A percentile compares a stretch with the other conserved stretches of the same genome.
Conservation (phyloP, 2,113 vertebrate species). For the Nyctibius bracteatus region DNA sequence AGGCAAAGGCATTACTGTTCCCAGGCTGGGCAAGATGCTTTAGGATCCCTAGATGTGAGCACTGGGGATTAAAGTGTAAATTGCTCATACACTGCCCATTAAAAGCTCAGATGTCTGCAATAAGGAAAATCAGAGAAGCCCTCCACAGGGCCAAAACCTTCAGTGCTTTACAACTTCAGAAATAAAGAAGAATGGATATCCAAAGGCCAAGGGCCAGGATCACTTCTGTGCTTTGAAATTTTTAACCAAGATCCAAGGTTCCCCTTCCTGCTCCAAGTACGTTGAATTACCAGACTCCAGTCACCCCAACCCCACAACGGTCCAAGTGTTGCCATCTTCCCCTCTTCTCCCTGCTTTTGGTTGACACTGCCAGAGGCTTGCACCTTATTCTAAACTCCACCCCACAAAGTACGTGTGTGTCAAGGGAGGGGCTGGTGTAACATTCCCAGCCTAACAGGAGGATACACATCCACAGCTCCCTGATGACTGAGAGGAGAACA, state of each 20-base stretch:
- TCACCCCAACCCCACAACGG: fast-evolving
- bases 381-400: neutral
- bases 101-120: fast-evolving
- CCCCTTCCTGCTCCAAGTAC: neutral
- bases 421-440: neutral
- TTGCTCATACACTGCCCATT: fast-evolving
- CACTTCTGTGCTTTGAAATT: neutral
- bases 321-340: neutral
- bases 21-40: neutral
- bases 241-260: neutral
- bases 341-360: neutral
- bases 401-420: neutral
- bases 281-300: neutral
- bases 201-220: neutral
- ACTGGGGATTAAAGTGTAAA: neutral
- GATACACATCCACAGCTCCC: neutral
- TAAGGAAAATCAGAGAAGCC: neutral
- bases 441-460: neutral
- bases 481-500: neutral
- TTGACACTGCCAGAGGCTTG: neutral
- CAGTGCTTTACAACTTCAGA: neutral
- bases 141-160: neutral
- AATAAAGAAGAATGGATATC: too few species aligned
- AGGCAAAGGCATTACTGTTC: neutral
- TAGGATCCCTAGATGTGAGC: neutral